Evolutionary conservation across 1,140 invertebrate species (phyloP), one percentile per base, ranked within the genome.

Genomic region (Drosophila repletoides): DNA sequence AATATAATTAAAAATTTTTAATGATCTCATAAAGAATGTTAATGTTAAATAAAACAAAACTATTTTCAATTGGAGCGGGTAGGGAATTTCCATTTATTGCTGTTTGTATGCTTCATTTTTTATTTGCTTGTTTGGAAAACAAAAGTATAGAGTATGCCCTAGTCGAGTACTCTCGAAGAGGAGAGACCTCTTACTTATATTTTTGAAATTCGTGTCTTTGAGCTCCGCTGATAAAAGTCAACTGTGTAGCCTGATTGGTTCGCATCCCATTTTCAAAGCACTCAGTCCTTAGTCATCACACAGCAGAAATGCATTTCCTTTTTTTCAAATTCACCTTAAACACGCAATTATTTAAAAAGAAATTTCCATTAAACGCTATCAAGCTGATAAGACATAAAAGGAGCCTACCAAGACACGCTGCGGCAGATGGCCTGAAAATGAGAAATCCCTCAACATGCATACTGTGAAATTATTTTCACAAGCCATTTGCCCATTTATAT

Each of bases 401-500:
- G 56, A 34, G 36, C 10, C 15, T 53, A 26, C 22, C 49, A 51
- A 71, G 22, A 60, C 48, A 19, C 33, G 43, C 1, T 9, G 45
- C 36, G 53, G 59, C 74, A 86, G 65, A 72, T 69, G 72, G 61
- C 53, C 63, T 29, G 34, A 33, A 65, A 51, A 51, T 63, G 59
- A 72, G 84, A 84, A 84, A 84, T 77, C 60, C 73, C 59, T 87
- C 83, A 87, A 87, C 81, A 88, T 87, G 83, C 83, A 81, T 88
- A 83, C 74, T 66, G 72, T 58, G 74, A 88, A 88, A 83, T 88
- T 81, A 87, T 77, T 81, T 87, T 81, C 76, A 75, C 77, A 87
- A 87, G 83, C 76, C 72, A 88, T 83, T 88, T 88, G 65, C n/a
- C n/a, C 84, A 88, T 84, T 88, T 88, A 76, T 81, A 72, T 76